These are phyloP conservation scores for Isaurus tuberculatus DNA, from an alignment of 92 coral and sea anemone genomes.

Conservation along the genomic window DNA sequence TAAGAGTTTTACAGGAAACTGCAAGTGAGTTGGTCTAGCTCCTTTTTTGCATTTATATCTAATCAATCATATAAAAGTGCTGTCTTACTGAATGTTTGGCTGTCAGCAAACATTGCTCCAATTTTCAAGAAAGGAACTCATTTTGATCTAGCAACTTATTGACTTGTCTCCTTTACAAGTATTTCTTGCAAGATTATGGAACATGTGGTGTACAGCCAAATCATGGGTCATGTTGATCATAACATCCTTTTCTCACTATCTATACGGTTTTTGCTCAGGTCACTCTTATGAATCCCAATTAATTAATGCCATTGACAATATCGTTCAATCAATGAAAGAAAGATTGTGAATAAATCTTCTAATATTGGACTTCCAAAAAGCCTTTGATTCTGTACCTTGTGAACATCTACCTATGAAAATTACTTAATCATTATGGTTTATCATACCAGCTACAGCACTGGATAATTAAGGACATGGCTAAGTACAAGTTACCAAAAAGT, in stretches of 20 bases:
- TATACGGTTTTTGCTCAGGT: constrained; percentile 54
- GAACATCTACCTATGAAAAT: not conserved
- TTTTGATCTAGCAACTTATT: too few relatives aligned
- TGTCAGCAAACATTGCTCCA: too few relatives aligned
- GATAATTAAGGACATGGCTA: constrained; percentile 61
- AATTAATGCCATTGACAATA: not conserved
- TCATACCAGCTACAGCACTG: constrained; percentile 2
- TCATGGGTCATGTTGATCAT: constrained; percentile 45
- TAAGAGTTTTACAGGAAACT: constrained; percentile 54
- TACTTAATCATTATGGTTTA: not conserved
- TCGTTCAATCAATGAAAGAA: not conserved
- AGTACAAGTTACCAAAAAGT: constrained; percentile 53
- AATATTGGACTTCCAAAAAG: not conserved
- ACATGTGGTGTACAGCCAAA: constrained; percentile 15
- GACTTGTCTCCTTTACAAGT: too few relatives aligned
- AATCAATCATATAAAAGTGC: too few relatives aligned
- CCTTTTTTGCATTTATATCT: constrained; percentile 44
- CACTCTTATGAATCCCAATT: constrained; percentile 59
- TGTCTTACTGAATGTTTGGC: too few relatives aligned
- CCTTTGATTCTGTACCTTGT: not conserved
- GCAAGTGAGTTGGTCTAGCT: constrained; percentile 42
- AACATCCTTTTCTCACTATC: constrained; percentile 47
- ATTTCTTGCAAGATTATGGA: too few relatives aligned
- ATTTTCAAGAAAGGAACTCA: too few relatives aligned
- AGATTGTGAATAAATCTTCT: not conserved